Base-by-base conservation (phyloP, 2,888 invertebrate genomes). In the Beris chalybata region DNA sequence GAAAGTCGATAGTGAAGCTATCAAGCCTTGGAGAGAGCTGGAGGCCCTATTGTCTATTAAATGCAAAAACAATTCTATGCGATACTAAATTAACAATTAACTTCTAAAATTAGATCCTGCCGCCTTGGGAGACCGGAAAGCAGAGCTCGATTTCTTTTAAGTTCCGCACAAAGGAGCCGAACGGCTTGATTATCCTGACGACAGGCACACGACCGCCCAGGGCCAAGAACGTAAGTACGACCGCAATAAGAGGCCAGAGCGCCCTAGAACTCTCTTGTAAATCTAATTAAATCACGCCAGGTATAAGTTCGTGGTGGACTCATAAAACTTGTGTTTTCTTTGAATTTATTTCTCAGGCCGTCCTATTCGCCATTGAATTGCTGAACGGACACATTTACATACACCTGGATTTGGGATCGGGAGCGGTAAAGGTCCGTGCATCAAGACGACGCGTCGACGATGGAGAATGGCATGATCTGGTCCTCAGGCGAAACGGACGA, bases 151-250 rank as follows among this genome's bases (percentile, higher is more conserved):
- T 97, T 76, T 91, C 93, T 52, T 93, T 97, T 82, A 95, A 96
- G 83, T 94, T 98, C 77, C 89, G 96, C 70, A 97, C 97, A 54
- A 94, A 92, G 78, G 97, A 97, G 80, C 91, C 93, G 6, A 94
- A 97, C 76, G 97, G 97, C 30, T 85, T 98, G 72, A 88, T 98
- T 65, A 87, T 97, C 77, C 93, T 95, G 85, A 95, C 95, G 80
- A 91, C 91, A 75, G 95, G 93, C 76, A 85, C 88, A 66, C 85
- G 89, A 76, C 88, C 89, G 75, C 89, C 89, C 73, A 85, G 88
- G 82, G 89, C 90, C 82, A 89, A 80, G 69, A 80, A 80, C 69
- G 79, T 80, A 73, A 76, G 75, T 69, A 57, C 9, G 6, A 15
- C 22, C 29, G 12, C 38, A 47, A 47, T 47, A 12, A 47, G 7